Evolutionary conservation across 23 tunicate species (phyloP), one percentile per base, ranked within the genome.

Genomic region (Diplosoma virens): DNA sequence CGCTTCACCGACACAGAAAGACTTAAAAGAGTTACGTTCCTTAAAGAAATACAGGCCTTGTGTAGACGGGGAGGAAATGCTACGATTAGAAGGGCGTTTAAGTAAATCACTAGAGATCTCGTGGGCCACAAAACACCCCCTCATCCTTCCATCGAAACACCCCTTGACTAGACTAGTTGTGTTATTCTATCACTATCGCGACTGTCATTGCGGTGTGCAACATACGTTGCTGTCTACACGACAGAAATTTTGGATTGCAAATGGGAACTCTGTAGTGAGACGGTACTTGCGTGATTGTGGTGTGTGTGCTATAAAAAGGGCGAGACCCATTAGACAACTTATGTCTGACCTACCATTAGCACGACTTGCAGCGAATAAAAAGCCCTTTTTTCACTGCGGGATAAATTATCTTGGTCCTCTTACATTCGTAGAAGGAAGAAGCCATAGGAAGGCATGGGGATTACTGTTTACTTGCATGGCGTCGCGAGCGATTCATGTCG

Each of bases 61-160:
- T 27, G 26, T 67, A 5, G 9, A 35, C 25, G 2, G 6, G 2
- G 50, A 35, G 17, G 74, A 26, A 17, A 2, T 18, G 5, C 26
- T 67, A 2, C 74, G 52, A 9, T 4, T 67, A 2, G 53, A 67
- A 37, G 74, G 52, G 20, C 50, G 74, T 2, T 2, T 34, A 3
- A 29, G 26, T 2, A 35, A 67, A 67, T 16, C 74, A n/a, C n/a
- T n/a, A n/a, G n/a, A n/a, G n/a, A n/a, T n/a, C n/a, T n/a, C n/a
- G n/a, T n/a, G n/a, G n/a, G n/a, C n/a, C n/a, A n/a, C n/a, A n/a
- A n/a, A n/a, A n/a, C n/a, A n/a, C n/a, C n/a, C n/a, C 2, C 21
- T 67, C 7, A 67, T 67, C 52, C 25, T 67, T 25, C 74, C 74
- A 35, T 67, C 74, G 20, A 34, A 26, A 7, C 74, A 67, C 27